Conservation (phyloP, 2,113 vertebrate genomes). For the Oreocharis arfaki region DNA sequence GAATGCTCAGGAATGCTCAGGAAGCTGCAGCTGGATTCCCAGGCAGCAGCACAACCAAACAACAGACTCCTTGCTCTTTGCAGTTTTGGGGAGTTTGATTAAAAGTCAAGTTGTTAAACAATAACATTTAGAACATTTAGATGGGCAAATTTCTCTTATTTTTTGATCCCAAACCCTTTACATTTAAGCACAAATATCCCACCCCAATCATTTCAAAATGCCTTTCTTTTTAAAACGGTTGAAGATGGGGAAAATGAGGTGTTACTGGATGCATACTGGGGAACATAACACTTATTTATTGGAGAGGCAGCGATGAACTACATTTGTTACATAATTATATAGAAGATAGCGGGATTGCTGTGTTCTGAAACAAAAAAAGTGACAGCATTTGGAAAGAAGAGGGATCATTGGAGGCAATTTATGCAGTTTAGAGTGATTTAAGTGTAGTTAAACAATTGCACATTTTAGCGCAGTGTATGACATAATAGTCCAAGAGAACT, state of each 20-base stretch:
- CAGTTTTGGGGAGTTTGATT: not conserved
- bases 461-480: not conserved
- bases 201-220: not conserved
- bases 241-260: not conserved
- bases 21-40: not conserved
- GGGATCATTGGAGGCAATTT: not conserved
- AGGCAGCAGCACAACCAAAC: not conserved
- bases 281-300: not conserved
- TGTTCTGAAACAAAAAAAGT: not conserved
- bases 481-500: not conserved
- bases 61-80: not conserved
- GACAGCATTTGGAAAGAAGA: not conserved
- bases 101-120: not conserved
- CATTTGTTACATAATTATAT: not conserved
- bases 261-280: not conserved
- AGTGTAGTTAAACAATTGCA: not conserved
- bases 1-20: not conserved
- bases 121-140: not conserved
- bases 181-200: not conserved
- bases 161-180: not conserved
- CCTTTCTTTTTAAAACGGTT: not conserved
- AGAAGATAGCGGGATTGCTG: conserved; percentile 3
- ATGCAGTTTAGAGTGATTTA: conserved; percentile 34
- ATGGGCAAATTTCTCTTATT: not conserved
- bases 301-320: not conserved